phyloP scores from a whole-genome alignment of 2,888 invertebrate species.

The Poecilus cupreus region DNA sequence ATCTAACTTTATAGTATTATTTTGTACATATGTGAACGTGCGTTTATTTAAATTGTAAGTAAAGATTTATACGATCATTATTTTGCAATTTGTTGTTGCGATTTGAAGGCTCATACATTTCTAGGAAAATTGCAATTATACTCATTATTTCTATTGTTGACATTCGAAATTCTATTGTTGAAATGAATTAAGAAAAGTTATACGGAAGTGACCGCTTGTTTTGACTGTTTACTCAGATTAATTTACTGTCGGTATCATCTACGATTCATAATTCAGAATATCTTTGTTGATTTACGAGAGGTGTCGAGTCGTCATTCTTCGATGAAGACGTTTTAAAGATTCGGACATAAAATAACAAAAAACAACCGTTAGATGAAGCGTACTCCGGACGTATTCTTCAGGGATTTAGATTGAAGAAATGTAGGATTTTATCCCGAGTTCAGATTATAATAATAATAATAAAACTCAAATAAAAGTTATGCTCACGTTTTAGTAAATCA shows the following conservation, averaged over 20 bases:
- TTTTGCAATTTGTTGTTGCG: constrained; percentile 14
- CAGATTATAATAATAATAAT: constrained; percentile 55
- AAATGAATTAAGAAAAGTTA: no score
- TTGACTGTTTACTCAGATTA: not conserved
- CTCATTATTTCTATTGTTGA: not conserved
- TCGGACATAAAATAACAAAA: constrained; percentile 43
- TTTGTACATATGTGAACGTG: constrained; percentile 7
- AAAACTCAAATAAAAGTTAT: constrained; percentile 53
- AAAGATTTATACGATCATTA: constrained; percentile 21
- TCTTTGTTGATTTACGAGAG: not conserved
- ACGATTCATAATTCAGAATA: constrained; percentile 11
- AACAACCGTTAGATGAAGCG: constrained; percentile 26
- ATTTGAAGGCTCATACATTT: not conserved
- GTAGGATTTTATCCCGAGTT: constrained; percentile 17
- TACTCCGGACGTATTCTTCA: not conserved
- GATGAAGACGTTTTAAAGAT: constrained; percentile 45
- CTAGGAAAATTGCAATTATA: not conserved
- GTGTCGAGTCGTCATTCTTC: constrained; percentile 1
- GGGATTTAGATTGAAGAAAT: constrained; percentile 18
- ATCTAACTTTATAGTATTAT: constrained; percentile 31
- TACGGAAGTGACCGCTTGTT: no score
- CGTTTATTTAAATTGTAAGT: constrained; percentile 32
- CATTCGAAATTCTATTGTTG: no score
- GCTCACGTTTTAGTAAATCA: constrained; percentile 57
- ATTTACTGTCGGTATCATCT: not conserved